Percentiles rank a stretch among this genome's conserved stretches.
Evolutionary conservation across 2,888 invertebrate genomes (phyloP).

Genomic region (Pyrochroa serraticornis): DNA sequence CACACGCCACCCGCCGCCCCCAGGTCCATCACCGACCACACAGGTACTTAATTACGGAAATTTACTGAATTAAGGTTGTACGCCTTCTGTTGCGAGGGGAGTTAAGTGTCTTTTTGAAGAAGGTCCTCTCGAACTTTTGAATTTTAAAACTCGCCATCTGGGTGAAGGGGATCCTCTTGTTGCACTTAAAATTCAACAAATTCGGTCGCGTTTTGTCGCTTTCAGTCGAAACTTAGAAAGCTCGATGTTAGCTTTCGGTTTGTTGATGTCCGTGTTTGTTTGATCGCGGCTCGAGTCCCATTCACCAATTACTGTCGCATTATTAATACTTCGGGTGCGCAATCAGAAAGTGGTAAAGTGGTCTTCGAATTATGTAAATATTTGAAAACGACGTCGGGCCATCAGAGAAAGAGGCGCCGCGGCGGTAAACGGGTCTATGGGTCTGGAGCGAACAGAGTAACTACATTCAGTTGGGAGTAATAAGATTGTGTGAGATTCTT

Average conservation of each 20-base stretch:
- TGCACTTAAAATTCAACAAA: too few relatives aligned
- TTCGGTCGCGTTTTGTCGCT: neutral
- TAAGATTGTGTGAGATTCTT: conserved; percentile 50
- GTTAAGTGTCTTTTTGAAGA: neutral
- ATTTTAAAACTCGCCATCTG: neutral
- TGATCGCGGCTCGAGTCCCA: conserved; percentile 1
- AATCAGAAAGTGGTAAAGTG: conserved; percentile 16
- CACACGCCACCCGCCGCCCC: conserved; percentile 69
- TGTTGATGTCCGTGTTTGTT: too few relatives aligned
- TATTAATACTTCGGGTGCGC: conserved; percentile 39
- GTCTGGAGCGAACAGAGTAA: conserved; percentile 27
- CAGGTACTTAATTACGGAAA: too few relatives aligned
- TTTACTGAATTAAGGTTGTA: conserved; percentile 13
- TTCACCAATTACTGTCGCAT: conserved; percentile 33
- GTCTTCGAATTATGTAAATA: conserved; percentile 33
- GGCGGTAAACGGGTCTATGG: conserved; percentile 20
- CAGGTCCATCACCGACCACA: conserved; percentile 57
- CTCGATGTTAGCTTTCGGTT: too few relatives aligned
- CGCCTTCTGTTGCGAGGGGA: too few relatives aligned
- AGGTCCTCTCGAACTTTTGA: too few relatives aligned
- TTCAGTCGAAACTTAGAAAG: neutral
- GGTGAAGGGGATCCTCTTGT: neutral
- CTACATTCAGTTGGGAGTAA: conserved; percentile 40
- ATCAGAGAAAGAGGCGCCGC: conserved; percentile 15
- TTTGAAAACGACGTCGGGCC: conserved; percentile 28